A percentile compares a stretch with the other conserved stretches of the same genome.
Conservation (phyloP, 2,888 invertebrate species). For the Steinernema carpocapsae region DNA sequence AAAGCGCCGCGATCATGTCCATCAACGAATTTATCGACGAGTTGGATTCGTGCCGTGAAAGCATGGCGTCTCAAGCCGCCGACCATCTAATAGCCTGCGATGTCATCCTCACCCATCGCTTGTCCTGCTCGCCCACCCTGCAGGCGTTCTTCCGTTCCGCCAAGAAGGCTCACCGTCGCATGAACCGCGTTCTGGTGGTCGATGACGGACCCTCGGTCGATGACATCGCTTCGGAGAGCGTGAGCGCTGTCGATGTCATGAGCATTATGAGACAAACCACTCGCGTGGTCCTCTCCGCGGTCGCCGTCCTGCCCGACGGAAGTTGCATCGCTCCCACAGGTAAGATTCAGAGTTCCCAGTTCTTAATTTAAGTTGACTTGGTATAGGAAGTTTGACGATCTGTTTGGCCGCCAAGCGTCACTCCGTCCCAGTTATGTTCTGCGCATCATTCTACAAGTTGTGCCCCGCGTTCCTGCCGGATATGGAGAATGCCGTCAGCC, state of each 20-base stretch:
- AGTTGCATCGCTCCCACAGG: conserved; percentile 60
- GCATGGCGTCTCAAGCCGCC: conserved; percentile 49
- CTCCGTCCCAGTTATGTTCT: conserved; percentile 58
- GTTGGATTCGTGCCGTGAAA: conserved; percentile 53
- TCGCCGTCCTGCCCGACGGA: conserved; percentile 62
- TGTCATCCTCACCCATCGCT: conserved; percentile 52
- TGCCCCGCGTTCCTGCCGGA: conserved; percentile 47
- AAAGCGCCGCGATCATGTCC: conserved; percentile 38
- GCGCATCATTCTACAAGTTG: conserved; percentile 63
- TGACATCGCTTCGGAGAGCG: conserved; percentile 36
- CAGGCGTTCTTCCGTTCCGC: conserved; percentile 37
- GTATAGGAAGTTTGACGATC: conserved; percentile 51
- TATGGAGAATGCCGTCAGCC: conserved; percentile 43
- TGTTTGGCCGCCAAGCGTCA: conserved; percentile 59
- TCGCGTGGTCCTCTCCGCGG: conserved; percentile 57
- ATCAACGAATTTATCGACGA: conserved; percentile 51
- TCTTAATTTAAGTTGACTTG: background rate
- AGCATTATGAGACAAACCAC: conserved; percentile 42
- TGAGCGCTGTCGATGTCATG: conserved; percentile 40
- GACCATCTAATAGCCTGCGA: conserved; percentile 54
- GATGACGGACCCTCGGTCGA: conserved; percentile 32
- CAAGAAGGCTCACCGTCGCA: background rate
- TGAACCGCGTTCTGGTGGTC: conserved; percentile 38
- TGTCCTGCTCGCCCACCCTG: conserved; percentile 51
- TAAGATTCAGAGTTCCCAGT: conserved; percentile 3